Evolutionary conservation across 2,888 invertebrate species (phyloP), one percentile per base, ranked within the genome.

Genomic region (Glaucopsyche alexis): DNA sequence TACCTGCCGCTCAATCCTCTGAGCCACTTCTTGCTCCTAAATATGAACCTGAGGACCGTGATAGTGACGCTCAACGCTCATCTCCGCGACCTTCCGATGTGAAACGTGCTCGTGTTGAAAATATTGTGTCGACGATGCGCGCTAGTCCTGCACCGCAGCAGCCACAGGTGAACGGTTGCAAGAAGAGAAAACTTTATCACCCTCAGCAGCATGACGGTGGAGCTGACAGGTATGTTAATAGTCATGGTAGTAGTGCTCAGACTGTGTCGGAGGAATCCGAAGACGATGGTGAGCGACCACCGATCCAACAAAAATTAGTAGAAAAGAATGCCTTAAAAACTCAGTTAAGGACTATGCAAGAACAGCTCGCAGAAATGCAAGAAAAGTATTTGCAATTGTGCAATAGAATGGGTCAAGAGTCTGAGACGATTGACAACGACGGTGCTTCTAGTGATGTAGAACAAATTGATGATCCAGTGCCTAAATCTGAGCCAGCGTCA

Each of bases 161-260:
- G 80, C 94, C 95, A 0, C 95, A 96, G 86, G 96, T 97, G 79
- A 98, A 98, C 90, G 98, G 98, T 71, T 98, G 98, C 90, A 98
- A 98, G 88, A 99, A 99, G 89, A 95, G 99, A 70, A 99, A 99
- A 89, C 94, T 98, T 47, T 98, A 98, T 85, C 98, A 98, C 83
- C 99, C 99, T 13, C 98, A 98, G 87, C 98, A 98, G 84, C 98
- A 98, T 87, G 96, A 96, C 83, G 94, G 94, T 73, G 95, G 95
- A 45, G 95, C 94, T 79, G 95, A 95, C 79, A 90, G 95, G n/a
- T 92, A 91, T 79, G 90, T 90, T 55, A 85, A 87, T 78, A 89
- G 94, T 90, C 84, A 94, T 89, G 78, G 87, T 77, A 88, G 90
- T 82, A 89, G 89, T 77, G 89, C 86, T 40, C 90, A 88, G 74